Evolutionary conservation across 1,140 invertebrate genomes (phyloP).

Genomic region (Solenopsis invicta): DNA sequence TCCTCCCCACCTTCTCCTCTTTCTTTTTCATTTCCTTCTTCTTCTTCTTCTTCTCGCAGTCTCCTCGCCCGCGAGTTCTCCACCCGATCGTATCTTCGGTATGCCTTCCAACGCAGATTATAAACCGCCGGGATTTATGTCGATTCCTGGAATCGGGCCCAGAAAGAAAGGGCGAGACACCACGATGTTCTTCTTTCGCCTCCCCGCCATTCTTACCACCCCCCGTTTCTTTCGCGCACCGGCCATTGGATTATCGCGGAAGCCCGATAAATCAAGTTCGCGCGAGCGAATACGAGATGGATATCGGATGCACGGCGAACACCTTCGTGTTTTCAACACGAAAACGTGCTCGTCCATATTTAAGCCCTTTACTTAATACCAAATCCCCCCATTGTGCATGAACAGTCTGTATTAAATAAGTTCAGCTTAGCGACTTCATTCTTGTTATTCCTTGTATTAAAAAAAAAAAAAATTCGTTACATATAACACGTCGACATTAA

Average conservation of each 20-base stretch:
- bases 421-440: not conserved
- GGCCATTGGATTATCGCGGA: conserved; percentile 77
- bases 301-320: conserved; percentile 72
- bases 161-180: conserved; percentile 58
- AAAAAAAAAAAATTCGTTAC: not conserved
- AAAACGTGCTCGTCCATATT: conserved; percentile 3
- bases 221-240: conserved; percentile 59
- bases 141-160: conserved; percentile 83
- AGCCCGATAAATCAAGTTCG: conserved; percentile 83
- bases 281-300: conserved; percentile 79
- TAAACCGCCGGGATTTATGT: conserved; percentile 85
- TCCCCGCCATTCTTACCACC: conserved; percentile 55
- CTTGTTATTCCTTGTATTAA: not conserved
- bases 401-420: not conserved
- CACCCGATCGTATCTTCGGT: conserved; percentile 83
- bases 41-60: conserved; percentile 34
- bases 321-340: conserved; percentile 25
- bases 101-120: conserved; percentile 83
- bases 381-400: not conserved
- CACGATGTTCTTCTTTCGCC: conserved; percentile 65
- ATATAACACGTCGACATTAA: not conserved
- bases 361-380: not conserved
- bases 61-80: conserved; percentile 72
- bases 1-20: conserved; percentile 31
- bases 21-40: conserved; percentile 32